Evolutionary conservation across 2,888 invertebrate genomes (phyloP), one percentile per base, ranked within the genome.

Genomic region (Molorchus minor): DNA sequence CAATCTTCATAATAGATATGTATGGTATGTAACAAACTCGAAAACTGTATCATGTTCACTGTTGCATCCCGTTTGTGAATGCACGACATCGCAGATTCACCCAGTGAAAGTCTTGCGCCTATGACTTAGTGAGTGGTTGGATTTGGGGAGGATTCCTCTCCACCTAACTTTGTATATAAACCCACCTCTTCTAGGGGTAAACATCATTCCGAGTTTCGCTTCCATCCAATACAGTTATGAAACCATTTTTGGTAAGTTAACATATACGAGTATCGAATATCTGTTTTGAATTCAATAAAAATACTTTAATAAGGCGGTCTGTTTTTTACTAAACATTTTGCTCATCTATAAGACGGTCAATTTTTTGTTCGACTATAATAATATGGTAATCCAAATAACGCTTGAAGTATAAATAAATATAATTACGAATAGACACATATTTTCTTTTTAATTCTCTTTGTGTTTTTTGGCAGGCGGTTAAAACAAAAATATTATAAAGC

Each of bases 21-120:
- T n/a, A n/a, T n/a, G n/a, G n/a, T n/a, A n/a, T n/a, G n/a, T n/a
- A n/a, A n/a, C n/a, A n/a, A n/a, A n/a, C n/a, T n/a, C n/a, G n/a
- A n/a, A n/a, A n/a, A n/a, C n/a, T n/a, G n/a, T n/a, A n/a, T n/a
- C 52, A 56, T 61, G 60, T 30, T 61, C 65, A 61, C 15, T 58
- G 65, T 63, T 63, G 63, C 61, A 58, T 65, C 60, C 61, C 44
- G 36, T 30, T 53, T 47, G 56, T 47, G 65, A 65, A 63, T 58
- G 61, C 59, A 58, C 51, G 56, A 40, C 17, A 58, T 62, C 56
- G 59, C 64, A 68, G 71, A 71, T 71, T 63, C 68, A 68, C 69
- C 69, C 68, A 51, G 70, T 70, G 70, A 70, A 70, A 70, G 70
- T 70, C 55, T 53, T 30, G n/a, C n/a, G n/a, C n/a, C n/a, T n/a